Percentiles rank a stretch among this genome's conserved stretches.
Evolutionary conservation across 2,797 vertebrate species (phyloP).

Genomic region (Helostoma temminkii): DNA sequence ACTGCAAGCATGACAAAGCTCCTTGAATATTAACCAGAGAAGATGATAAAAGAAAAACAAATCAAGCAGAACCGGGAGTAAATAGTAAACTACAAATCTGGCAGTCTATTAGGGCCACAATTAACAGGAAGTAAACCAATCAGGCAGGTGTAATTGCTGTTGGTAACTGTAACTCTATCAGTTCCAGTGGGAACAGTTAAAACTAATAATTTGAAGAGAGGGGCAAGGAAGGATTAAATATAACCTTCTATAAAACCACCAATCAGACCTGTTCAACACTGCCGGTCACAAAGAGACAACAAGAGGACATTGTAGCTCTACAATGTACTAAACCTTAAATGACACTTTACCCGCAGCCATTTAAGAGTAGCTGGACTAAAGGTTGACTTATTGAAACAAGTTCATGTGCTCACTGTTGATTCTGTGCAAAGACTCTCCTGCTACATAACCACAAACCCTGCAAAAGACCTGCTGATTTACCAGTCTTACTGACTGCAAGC

Average conservation of each 20-base stretch:
- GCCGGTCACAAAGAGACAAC: conserved; percentile 42
- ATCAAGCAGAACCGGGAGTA: conserved; percentile 33
- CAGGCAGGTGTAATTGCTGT: conserved; percentile 40
- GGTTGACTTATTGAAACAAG: conserved; percentile 4
- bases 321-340: conserved; percentile 32
- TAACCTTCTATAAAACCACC: conserved; percentile 38
- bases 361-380: conserved; percentile 4
- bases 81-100: conserved; percentile 48
- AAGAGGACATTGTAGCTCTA: conserved; percentile 1
- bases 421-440: conserved; percentile 8
- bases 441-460: conserved; percentile 15
- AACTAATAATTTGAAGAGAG: conserved; percentile 54
- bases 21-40: conserved; percentile 61
- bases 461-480: conserved; percentile 1
- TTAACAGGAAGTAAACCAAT: conserved; percentile 61
- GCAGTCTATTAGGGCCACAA: conserved; percentile 43
- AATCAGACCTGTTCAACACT: conserved; percentile 18
- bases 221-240: conserved; percentile 35
- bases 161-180: conserved; percentile 33
- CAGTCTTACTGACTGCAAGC: conserved; percentile 1
- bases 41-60: conserved; percentile 3
- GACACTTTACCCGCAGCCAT: conserved; percentile 24
- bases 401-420: conserved; percentile 2
- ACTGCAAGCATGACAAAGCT: conserved; percentile 40
- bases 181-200: conserved; percentile 54